phyloP scores from a whole-genome alignment of 2,113 vertebrate genomes.

The Melozone crissalis region DNA sequence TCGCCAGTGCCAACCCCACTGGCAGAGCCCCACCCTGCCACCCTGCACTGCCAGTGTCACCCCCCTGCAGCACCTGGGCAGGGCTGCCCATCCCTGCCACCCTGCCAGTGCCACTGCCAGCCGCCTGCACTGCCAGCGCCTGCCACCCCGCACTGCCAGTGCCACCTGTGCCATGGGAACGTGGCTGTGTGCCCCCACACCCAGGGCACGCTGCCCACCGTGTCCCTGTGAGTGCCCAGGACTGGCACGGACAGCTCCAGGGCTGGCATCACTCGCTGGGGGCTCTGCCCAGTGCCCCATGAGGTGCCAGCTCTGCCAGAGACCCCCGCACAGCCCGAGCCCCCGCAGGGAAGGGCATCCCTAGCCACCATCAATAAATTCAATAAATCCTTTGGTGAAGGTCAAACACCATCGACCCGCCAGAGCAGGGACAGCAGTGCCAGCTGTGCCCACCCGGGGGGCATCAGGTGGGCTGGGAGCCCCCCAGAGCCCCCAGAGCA shows the following conservation, averaged over 20 bases:
- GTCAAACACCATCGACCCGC: background rate
- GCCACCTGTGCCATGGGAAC: fast-evolving
- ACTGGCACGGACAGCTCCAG: background rate
- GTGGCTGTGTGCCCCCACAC: background rate
- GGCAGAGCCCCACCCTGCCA: too few relatives aligned
- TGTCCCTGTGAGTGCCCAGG: background rate
- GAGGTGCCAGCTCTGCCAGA: background rate
- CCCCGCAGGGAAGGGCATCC: background rate
- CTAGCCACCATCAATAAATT: background rate
- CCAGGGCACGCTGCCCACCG: too few relatives aligned
- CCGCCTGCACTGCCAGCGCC: background rate
- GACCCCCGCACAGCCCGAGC: fast-evolving
- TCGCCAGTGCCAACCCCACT: background rate
- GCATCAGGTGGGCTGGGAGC: background rate
- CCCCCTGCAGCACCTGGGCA: too few relatives aligned
- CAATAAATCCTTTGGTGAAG: background rate
- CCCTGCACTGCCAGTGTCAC: too few relatives aligned
- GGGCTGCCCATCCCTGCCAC: background rate
- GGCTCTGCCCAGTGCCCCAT: background rate
- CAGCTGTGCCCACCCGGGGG: fast-evolving
- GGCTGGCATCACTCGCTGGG: background rate
- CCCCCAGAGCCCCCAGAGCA: background rate
- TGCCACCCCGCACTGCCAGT: background rate
- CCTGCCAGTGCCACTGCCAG: too few relatives aligned
- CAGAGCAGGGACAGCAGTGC: background rate